These are phyloP conservation scores for Balanococcus diminutus DNA, from an alignment of 2,888 invertebrate species.

Conservation along the genomic window DNA sequence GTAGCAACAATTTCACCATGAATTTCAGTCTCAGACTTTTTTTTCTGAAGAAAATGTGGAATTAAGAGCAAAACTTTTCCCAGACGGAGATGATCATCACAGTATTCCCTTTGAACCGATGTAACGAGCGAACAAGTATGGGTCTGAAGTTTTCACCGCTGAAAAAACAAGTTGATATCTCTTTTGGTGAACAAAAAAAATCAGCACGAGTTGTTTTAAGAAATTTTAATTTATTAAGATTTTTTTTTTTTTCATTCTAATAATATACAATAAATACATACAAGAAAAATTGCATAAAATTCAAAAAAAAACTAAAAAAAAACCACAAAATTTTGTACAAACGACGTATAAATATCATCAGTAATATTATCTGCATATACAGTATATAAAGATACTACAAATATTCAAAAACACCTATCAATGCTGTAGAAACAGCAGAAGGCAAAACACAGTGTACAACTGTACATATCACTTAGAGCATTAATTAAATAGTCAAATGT, in stretches of 20 bases:
- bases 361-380: neutral
- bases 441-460: neutral
- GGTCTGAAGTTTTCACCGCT: no score
- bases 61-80: no score
- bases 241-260: neutral
- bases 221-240: constrained; percentile 1
- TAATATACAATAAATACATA: neutral
- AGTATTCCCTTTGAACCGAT: no score
- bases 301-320: neutral
- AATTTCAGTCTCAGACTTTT: no score
- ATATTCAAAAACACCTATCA: no score
- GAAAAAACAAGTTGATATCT: no score
- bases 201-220: neutral
- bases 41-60: no score
- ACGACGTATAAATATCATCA: neutral
- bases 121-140: no score
- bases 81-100: no score
- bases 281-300: neutral
- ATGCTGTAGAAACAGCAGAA: no score
- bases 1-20: no score
- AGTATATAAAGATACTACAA: neutral
- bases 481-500: no score
- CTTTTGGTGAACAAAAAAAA: neutral
- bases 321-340: neutral
- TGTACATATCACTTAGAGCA: neutral